Evolutionary conservation across 2,113 vertebrate species (phyloP).

Genomic region (Verasper variegatus): DNA sequence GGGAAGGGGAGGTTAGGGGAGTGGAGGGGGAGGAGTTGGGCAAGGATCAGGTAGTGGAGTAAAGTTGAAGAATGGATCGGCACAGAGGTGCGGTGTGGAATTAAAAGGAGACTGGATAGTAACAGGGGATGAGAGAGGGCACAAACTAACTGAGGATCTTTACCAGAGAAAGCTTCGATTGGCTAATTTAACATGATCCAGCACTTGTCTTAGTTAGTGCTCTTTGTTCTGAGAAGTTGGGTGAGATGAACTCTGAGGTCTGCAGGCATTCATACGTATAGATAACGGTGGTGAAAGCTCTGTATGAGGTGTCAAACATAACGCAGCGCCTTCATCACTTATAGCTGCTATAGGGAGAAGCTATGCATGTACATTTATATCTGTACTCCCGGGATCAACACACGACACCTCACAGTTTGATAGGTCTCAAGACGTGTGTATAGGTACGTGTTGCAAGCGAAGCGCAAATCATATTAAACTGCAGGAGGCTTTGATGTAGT

Average conservation of each 20-base stretch:
- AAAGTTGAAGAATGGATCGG: conserved; percentile 23
- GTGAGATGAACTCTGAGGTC: conserved; percentile 2
- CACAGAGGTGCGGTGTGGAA: conserved; percentile 24
- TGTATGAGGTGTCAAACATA: not conserved
- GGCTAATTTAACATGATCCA: conserved; percentile 11
- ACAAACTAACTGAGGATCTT: not conserved
- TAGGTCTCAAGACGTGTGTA: not conserved
- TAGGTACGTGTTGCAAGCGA: not conserved
- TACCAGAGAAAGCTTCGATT: conserved; percentile 15
- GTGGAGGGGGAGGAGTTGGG: conserved; percentile 2
- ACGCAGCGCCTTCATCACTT: not conserved
- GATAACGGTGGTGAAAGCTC: not conserved
- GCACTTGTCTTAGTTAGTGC: conserved; percentile 10
- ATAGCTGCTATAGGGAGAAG: not conserved
- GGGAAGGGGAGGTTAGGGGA: not conserved
- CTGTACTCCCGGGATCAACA: not conserved
- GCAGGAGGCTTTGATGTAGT: not conserved
- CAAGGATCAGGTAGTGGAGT: conserved; percentile 3
- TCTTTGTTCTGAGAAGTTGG: not conserved
- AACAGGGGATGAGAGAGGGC: not conserved
- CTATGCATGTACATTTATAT: not conserved
- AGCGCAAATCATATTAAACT: not conserved
- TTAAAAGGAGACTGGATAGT: conserved; percentile 12
- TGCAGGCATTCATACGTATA: not conserved
- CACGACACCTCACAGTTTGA: not conserved